Conservation (phyloP, 2,113 vertebrate species). For the Uria aalge region DNA sequence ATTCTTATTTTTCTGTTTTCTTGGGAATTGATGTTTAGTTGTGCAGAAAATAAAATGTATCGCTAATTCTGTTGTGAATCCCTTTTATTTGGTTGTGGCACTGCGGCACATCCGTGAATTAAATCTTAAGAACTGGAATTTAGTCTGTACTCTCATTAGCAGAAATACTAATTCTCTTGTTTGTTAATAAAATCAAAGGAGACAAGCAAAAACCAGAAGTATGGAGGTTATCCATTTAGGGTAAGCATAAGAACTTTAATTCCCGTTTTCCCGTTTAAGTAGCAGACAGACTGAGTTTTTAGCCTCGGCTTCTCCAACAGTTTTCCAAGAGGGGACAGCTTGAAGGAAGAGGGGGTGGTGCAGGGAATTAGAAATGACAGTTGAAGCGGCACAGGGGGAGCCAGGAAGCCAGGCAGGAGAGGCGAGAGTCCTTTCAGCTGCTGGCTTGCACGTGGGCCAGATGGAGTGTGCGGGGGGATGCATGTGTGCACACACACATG, state of each 20-base stretch:
- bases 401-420: neutral
- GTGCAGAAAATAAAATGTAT: neutral
- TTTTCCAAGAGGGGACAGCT: neutral
- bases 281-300: neutral
- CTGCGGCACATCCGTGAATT: neutral
- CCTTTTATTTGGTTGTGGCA: neutral
- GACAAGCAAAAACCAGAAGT: neutral
- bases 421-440: neutral
- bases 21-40: neutral
- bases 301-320: neutral
- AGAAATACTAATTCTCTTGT: slow-evolving; percentile 7
- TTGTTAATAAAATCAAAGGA: neutral
- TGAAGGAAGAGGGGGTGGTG: neutral
- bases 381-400: neutral
- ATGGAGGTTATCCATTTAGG: neutral
- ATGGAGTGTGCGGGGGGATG: neutral
- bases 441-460: neutral
- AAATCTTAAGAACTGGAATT: neutral
- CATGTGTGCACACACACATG: accelerated
- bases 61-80: neutral
- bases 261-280: neutral
- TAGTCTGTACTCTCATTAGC: neutral
- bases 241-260: neutral
- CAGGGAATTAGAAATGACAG: neutral
- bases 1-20: neutral